Base-by-base conservation (phyloP, 2,113 vertebrate genomes). In the Rhinoderma darwinii region DNA sequence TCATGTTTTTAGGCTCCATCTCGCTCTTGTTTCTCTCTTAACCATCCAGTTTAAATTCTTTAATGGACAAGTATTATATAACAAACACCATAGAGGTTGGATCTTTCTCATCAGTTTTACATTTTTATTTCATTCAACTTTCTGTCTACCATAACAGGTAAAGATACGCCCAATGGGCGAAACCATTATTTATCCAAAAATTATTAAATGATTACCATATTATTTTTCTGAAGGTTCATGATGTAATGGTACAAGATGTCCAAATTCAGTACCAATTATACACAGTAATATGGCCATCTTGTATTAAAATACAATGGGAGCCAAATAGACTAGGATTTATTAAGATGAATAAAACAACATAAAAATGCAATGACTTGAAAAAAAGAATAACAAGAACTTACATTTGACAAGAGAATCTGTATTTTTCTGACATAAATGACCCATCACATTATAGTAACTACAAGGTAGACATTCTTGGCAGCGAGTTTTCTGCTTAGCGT, bases 361-460 rank as follows among this genome's bases (percentile, higher is more conserved):
- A 3, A 75, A 75, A 75, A 75, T 25, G 20, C 3, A 9, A 15
- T 47, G 2, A 6, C 15, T 63, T 47, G 27, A 51, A 0, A 54
- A 54, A 50, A 79, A 77, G 30, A 50, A 74, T n/a, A 56, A 35
- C 44, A 47, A 89, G 82, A 50, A 89, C 94, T 83, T 90, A 97
- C 96, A 95, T 94, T 89, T 95, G 83, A 96, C 92, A 88, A 97
- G 89, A 50, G 95, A 94, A 70, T 97, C 95, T 10, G 94, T 96
- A 92, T 94, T 96, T 86, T 90, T 94, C 78, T 96, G 93, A 88
- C 94, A 96, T 80, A 96, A 88, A 63, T 95, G 94, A 79, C 92
- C 95, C 89, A 96, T 92, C 88, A 96, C 88, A 88, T 91, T 93
- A 89, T 94, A 96, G 93, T 89, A 96, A 78, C 86, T 70, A 88